Evolutionary conservation across 2,888 invertebrate genomes (phyloP).

Genomic region (Nasonia oneida): DNA sequence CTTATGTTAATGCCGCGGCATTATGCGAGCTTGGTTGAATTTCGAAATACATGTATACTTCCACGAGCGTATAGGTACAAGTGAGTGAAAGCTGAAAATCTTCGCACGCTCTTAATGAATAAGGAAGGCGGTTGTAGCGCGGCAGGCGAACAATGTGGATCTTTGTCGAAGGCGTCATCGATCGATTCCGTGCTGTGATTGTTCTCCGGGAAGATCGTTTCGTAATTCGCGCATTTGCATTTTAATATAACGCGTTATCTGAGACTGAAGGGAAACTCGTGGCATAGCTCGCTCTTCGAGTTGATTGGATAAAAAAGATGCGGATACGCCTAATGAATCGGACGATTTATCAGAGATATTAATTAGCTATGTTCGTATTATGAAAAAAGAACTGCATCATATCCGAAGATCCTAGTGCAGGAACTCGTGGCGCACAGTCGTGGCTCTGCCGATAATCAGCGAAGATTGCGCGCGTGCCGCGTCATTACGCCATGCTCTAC

Average conservation of each 20-base stretch:
- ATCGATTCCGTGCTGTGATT: slow-evolving; percentile 50
- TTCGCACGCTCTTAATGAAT: slow-evolving; percentile 31
- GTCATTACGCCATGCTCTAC: slow-evolving; percentile 44
- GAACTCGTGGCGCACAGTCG: slow-evolving; percentile 58
- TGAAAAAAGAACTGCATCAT: neutral
- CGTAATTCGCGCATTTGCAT: slow-evolving; percentile 48
- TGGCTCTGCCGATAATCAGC: slow-evolving; percentile 14
- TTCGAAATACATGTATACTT: slow-evolving; percentile 31
- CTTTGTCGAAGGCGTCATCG: slow-evolving; percentile 23
- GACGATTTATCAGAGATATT: neutral
- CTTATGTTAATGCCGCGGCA: slow-evolving; percentile 13
- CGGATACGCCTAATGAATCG: neutral
- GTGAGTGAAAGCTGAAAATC: slow-evolving; percentile 52
- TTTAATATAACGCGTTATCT: slow-evolving; percentile 31
- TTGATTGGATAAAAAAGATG: neutral
- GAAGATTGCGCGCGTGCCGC: slow-evolving; percentile 47
- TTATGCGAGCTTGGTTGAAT: slow-evolving; percentile 44
- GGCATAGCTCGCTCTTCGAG: neutral
- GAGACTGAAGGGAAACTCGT: neutral
- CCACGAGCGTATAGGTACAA: neutral
- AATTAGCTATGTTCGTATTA: neutral
- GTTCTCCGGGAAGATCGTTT: slow-evolving; percentile 33
- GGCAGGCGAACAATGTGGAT: slow-evolving; percentile 6
- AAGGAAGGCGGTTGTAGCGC: neutral
- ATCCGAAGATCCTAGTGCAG: neutral